phyloP scores from a whole-genome alignment of 2,888 invertebrate genomes.

The Aromia moschata region DNA sequence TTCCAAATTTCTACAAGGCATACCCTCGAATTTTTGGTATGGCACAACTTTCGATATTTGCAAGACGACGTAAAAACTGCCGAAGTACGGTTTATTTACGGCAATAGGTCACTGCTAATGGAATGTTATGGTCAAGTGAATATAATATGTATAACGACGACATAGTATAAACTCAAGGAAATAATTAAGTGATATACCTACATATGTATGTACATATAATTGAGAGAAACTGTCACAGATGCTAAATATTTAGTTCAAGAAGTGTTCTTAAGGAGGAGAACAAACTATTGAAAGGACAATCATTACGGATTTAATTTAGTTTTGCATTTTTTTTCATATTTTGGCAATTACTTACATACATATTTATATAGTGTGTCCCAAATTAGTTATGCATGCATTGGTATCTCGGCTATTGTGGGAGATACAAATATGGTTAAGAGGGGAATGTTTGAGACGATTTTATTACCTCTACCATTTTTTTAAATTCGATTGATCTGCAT shows the following conservation, averaged over 20 bases:
- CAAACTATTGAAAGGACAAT: too few relatives aligned
- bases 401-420: too few relatives aligned
- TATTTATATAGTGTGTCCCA: too few relatives aligned
- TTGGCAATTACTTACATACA: too few relatives aligned
- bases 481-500: too few relatives aligned
- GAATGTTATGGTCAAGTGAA: slow-evolving; percentile 3
- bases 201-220: not conserved
- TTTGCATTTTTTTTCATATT: too few relatives aligned
- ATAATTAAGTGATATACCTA: not conserved
- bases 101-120: slow-evolving; percentile 20
- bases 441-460: too few relatives aligned
- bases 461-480: too few relatives aligned
- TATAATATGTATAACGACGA: slow-evolving; percentile 5
- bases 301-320: too few relatives aligned
- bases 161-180: slow-evolving; percentile 1
- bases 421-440: too few relatives aligned
- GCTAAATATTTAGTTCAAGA: slow-evolving; percentile 19
- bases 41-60: not conserved
- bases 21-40: not conserved
- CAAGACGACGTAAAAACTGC: not conserved
- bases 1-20: not conserved
- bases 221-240: not conserved
- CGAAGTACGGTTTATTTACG: not conserved
- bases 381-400: too few relatives aligned
- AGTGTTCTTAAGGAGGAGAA: not conserved